Evolutionary conservation across 1,140 invertebrate genomes (phyloP).

Genomic region (Polypedilum vanderplanki): DNA sequence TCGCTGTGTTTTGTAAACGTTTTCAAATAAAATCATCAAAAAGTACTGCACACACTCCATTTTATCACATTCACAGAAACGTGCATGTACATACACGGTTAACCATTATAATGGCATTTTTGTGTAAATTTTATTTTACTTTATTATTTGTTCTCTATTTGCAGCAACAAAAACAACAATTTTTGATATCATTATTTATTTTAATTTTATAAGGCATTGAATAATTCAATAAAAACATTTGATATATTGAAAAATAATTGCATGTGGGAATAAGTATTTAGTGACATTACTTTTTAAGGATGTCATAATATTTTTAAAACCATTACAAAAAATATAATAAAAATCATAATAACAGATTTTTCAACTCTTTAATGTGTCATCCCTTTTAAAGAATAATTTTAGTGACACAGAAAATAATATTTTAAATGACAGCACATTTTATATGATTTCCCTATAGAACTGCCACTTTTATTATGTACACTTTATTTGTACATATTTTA

Average conservation of each 20-base stretch:
- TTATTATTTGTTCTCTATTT: not conserved
- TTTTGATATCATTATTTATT: constrained; percentile 1
- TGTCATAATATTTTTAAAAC: too few relatives aligned
- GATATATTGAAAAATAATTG: not conserved
- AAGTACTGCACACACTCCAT: not conserved
- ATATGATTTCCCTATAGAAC: too few relatives aligned
- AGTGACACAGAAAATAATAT: too few relatives aligned
- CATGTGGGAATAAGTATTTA: not conserved
- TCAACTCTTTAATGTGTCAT: too few relatives aligned
- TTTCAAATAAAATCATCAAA: constrained; percentile 14
- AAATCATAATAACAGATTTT: too few relatives aligned
- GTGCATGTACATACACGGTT: not conserved
- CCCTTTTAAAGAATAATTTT: too few relatives aligned
- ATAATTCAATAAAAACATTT: not conserved
- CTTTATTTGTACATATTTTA: too few relatives aligned
- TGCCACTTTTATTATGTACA: too few relatives aligned
- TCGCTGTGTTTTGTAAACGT: constrained; percentile 13
- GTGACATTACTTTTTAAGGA: too few relatives aligned
- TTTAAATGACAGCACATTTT: too few relatives aligned
- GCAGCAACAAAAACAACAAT: not conserved
- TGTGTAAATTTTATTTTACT: constrained; percentile 13
- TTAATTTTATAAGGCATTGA: not conserved
- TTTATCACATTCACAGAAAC: too few relatives aligned
- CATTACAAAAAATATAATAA: too few relatives aligned
- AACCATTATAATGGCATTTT: not conserved